Base-by-base conservation (phyloP, 2,797 vertebrate genomes). In the Vespertilio murinus region DNA sequence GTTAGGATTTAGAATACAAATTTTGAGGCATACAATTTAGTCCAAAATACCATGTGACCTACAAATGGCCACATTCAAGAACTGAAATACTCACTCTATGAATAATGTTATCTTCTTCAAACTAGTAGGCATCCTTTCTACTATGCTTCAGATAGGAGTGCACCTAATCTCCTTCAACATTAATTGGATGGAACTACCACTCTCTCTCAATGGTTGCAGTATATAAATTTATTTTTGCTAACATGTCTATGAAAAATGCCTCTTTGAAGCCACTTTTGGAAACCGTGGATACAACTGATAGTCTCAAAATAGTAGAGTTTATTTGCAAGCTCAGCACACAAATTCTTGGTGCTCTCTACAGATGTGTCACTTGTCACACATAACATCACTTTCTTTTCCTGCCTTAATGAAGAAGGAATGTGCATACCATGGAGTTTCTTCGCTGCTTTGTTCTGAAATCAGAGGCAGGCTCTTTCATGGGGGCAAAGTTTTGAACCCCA, bases 391-490 rank as follows among this genome's bases (percentile, higher is more conserved):
- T 42, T 49, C 33, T 38, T 45, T 78, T 42, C 33, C 42, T 61
- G 1, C 54, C 85, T 67, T 81, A 40, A 61, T 18, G 23, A 91
- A 83, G 49, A 65, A 71, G 54, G 10, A 87, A 80, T 47, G 28
- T 64, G 40, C 2, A 1, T 9, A 8, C 54, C 65, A 83, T 22
- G 16, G 30, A 5, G 16, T 67, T 64, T 70, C 54, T 61, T 89
- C 87, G 47, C 17, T 89, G 47, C 17, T 89, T 95, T 86, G 38
- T 80, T 38, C n/a, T 81, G 47, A 82, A 83, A 70, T 91, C 49
- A 49, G 11, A 86, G 33, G 42, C 45, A 73, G 10, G 10, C 38
- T 70, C 5, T 47, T 73, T 88, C 47, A 14, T 69, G 17, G 40
- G 11, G 83, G 23, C 23, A 23, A 61, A 18, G 30, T 82, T 90